Evolutionary conservation across 1,140 invertebrate genomes (phyloP).

Genomic region (Ectropis grisescens): DNA sequence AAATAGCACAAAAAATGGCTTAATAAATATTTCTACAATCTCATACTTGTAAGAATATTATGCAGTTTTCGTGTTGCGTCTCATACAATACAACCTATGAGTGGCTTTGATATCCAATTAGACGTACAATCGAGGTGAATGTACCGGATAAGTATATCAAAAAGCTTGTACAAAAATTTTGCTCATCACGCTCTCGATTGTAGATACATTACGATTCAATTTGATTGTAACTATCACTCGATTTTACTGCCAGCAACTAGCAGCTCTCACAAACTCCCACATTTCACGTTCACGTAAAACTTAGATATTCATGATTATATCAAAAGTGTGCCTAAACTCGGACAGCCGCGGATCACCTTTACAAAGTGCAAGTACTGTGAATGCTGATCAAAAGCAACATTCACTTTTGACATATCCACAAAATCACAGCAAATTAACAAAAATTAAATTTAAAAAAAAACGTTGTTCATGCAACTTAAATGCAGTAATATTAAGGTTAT

Average conservation of each 20-base stretch:
- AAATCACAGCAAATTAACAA: conserved; percentile 24
- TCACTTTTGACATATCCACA: conserved; percentile 16
- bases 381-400: too few relatives aligned
- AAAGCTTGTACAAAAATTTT: conserved; percentile 55
- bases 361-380: conserved; percentile 1
- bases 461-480: conserved; percentile 36
- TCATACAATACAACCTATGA: conserved; percentile 6
- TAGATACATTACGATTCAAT: conserved; percentile 53
- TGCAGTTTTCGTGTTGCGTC: conserved; percentile 42
- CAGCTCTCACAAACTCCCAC: conserved; percentile 50
- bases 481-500: conserved; percentile 41
- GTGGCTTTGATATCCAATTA: background rate
- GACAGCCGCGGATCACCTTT: background rate
- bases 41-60: conserved; percentile 44
- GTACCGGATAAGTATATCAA: conserved; percentile 19
- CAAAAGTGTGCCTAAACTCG: conserved; percentile 12
- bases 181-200: conserved; percentile 34
- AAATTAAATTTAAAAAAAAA: conserved; percentile 46
- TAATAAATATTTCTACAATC: conserved; percentile 51
- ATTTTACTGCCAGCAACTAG: conserved; percentile 66
- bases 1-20: conserved; percentile 62
- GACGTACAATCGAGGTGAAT: conserved; percentile 9
- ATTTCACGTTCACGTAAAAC: conserved; percentile 30
- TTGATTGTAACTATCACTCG: conserved; percentile 64
- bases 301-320: conserved; percentile 33